Conservation (phyloP, 2,113 vertebrate genomes). For the Chitala chitala region DNA sequence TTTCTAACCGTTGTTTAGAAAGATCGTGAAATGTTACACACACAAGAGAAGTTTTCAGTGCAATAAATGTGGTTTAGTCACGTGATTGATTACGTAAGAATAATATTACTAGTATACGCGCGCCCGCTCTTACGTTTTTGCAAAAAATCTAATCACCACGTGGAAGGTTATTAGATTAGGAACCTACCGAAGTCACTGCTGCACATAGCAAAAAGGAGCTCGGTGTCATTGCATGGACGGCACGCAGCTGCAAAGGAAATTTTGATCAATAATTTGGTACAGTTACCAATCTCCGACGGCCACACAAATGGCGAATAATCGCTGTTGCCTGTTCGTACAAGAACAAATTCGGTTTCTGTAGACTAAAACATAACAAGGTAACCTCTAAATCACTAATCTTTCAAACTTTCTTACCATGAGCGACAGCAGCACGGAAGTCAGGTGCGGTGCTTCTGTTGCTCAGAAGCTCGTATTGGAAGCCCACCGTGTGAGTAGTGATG, state of each 20-base stretch:
- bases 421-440: conserved; percentile 31
- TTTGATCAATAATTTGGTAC: background rate
- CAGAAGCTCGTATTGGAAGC: conserved; percentile 71
- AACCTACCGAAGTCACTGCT: conserved; percentile 75
- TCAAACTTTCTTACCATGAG: conserved; percentile 47
- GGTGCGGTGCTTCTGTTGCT: conserved; percentile 42
- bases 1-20: too few species aligned
- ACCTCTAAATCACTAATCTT: too few species aligned
- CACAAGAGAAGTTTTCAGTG: too few species aligned
- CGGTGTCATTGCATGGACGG: conserved; percentile 63
- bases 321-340: too few species aligned
- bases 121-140: too few species aligned
- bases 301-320: background rate
- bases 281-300: background rate
- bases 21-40: too few species aligned
- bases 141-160: too few species aligned
- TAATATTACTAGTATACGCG: too few species aligned
- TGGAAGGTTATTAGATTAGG: background rate
- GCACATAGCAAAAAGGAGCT: conserved; percentile 73
- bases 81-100: too few species aligned
- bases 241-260: conserved; percentile 56
- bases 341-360: background rate
- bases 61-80: too few species aligned
- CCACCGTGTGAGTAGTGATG: conserved; percentile 52
- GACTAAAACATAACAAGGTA: background rate